Percentiles rank a stretch among this genome's conserved stretches.
Evolutionary conservation across 2,113 vertebrate species (phyloP).

Genomic region (Spilogale gracilis): DNA sequence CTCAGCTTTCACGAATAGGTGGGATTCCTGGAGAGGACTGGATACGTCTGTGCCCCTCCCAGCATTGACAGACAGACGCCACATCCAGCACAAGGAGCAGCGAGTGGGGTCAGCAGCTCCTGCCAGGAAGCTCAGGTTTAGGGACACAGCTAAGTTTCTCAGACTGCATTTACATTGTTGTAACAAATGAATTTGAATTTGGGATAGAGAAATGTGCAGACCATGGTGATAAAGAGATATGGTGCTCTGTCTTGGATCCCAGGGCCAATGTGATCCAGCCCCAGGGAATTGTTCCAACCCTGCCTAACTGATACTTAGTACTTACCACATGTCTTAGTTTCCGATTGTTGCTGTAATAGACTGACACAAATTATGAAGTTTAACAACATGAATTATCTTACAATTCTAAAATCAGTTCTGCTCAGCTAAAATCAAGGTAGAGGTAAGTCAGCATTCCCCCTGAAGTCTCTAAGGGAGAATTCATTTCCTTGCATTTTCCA

Average conservation of each 20-base stretch:
- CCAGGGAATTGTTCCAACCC: neutral
- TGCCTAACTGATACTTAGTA: neutral
- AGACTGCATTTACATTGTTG: neutral
- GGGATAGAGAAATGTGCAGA: neutral
- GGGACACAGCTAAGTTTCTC: neutral
- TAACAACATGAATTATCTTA: neutral
- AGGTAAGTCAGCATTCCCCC: neutral
- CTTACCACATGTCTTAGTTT: neutral
- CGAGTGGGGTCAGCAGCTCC: neutral
- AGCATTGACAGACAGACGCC: neutral
- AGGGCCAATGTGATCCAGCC: neutral
- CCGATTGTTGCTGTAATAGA: neutral
- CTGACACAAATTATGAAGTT: neutral
- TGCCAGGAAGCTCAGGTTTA: neutral
- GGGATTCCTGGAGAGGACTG: neutral
- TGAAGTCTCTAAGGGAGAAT: neutral
- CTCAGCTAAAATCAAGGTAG: neutral
- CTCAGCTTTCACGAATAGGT: neutral
- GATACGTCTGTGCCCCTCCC: neutral
- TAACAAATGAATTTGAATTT: neutral
- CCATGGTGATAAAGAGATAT: neutral
- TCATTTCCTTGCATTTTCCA: no score
- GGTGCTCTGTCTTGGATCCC: neutral
- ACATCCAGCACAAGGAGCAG: neutral
- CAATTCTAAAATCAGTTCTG: neutral